Evolutionary conservation across 2,888 invertebrate genomes (phyloP).

Genomic region (Tenthredo notha): DNA sequence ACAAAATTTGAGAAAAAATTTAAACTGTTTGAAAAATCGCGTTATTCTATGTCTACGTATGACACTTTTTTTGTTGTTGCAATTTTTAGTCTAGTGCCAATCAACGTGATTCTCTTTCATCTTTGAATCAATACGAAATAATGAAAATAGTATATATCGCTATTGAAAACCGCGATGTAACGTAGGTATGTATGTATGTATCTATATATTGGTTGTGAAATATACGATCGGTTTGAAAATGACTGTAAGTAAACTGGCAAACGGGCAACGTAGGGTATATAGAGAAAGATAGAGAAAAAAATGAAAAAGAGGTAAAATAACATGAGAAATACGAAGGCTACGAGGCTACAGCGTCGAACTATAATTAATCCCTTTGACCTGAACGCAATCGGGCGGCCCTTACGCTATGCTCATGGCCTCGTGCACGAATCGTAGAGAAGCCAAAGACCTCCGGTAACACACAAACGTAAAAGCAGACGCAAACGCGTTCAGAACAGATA

Average conservation of each 20-base stretch:
- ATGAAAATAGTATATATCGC: no score
- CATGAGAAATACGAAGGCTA: conserved; percentile 12
- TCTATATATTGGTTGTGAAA: not conserved
- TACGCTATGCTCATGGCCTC: conserved; percentile 8
- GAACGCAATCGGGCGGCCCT: conserved; percentile 48
- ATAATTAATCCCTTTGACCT: conserved; percentile 46
- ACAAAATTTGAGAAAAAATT: no score
- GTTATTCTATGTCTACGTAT: no score
- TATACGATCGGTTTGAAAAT: not conserved
- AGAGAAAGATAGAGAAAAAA: not conserved
- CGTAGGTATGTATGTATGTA: no score
- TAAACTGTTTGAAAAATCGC: no score
- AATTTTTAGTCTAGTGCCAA: no score
- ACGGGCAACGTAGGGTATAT: not conserved
- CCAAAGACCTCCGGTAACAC: conserved; percentile 7
- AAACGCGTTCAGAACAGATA: conserved; percentile 25
- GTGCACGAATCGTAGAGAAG: conserved; percentile 26
- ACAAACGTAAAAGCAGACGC: not conserved
- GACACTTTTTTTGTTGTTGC: no score
- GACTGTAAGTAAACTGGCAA: not conserved
- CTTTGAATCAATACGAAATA: no score
- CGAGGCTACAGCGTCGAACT: conserved; percentile 34
- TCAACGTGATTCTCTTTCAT: no score
- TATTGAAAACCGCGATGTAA: not conserved
- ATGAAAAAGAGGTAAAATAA: not conserved